These are phyloP conservation scores for Manis javanica DNA, from an alignment of 2,797 vertebrate species.

Conservation along the genomic window DNA sequence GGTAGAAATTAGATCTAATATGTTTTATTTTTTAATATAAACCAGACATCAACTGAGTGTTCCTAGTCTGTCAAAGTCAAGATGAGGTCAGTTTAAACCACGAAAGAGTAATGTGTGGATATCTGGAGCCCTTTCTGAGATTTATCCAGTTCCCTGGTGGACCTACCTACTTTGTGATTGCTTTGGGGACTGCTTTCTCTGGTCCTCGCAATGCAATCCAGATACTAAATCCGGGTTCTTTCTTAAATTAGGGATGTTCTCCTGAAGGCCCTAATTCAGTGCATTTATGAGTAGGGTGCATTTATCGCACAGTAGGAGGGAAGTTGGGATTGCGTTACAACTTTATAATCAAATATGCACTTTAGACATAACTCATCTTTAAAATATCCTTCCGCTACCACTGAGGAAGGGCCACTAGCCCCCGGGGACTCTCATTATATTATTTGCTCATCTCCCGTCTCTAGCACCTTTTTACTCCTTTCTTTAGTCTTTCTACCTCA, in stretches of 20 bases:
- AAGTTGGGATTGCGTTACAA: not conserved
- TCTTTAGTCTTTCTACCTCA: not conserved
- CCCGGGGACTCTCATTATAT: not conserved
- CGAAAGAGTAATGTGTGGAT: not conserved
- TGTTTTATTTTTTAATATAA: not conserved
- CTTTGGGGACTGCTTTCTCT: not conserved
- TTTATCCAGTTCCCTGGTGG: not conserved
- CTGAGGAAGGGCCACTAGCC: not conserved
- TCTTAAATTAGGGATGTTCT: not conserved
- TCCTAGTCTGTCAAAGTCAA: not conserved
- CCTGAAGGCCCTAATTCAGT: not conserved
- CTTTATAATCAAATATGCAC: not conserved
- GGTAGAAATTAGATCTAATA: not conserved
- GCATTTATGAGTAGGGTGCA: not conserved
- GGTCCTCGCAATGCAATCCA: not conserved
- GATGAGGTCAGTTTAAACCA: not conserved
- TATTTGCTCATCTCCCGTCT: not conserved
- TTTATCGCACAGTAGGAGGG: not conserved
- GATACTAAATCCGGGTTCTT: not conserved
- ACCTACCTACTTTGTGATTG: not conserved
- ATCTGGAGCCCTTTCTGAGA: not conserved
- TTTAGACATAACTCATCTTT: not conserved
- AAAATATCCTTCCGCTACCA: not conserved
- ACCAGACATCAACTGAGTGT: not conserved
- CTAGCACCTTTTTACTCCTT: not conserved